Evolutionary conservation across 2,113 vertebrate species (phyloP), one percentile per base, ranked within the genome.

Genomic region (Hydrochoerus hydrochaeris): DNA sequence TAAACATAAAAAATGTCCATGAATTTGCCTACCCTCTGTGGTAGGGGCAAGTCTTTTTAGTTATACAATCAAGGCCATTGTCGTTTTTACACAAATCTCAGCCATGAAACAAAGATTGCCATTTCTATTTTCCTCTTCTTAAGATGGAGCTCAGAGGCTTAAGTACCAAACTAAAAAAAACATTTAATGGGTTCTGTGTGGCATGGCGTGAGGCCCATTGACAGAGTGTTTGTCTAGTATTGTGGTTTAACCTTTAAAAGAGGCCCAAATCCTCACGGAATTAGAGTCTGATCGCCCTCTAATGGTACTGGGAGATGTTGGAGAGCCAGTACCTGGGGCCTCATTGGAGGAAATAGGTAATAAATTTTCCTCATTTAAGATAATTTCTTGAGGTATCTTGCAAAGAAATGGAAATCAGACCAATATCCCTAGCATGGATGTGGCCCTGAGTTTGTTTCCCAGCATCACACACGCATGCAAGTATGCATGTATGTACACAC

Each of bases 121-220:
- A 80, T 90, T 92, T 92, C 54, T 17, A 41, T 11, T 78, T 63
- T 95, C 30, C 81, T 81, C 69, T 87, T 93, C 35, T 67, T 35
- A 67, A 84, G 84, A 85, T 65, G 32, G 8, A 91, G 84, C 17
- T 75, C 80, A 77, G 5, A 94, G 5, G 46, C 11, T 54, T 60
- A 16, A 58, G 7, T 69, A 38, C 28, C 58, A 81, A 57, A 1
- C 13, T 28, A 69, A 41, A 46, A 0, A 75, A 14, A 88, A 44
- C 10, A 62, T 3, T 71, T 52, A 41, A 28, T 38, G 28, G 11
- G 14, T 65, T 78, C 75, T 30, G 13, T 49, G 28, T 49, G 12
- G 10, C 7, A 7, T 46, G 75, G 28, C 13, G 32, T 49, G 75
- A 17, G 6, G 12, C 44, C 16, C 2, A 30, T 44, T 49, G 44